These are phyloP conservation scores for Perca flavescens DNA, from an alignment of 2,113 vertebrate species.

Conservation along the genomic window DNA sequence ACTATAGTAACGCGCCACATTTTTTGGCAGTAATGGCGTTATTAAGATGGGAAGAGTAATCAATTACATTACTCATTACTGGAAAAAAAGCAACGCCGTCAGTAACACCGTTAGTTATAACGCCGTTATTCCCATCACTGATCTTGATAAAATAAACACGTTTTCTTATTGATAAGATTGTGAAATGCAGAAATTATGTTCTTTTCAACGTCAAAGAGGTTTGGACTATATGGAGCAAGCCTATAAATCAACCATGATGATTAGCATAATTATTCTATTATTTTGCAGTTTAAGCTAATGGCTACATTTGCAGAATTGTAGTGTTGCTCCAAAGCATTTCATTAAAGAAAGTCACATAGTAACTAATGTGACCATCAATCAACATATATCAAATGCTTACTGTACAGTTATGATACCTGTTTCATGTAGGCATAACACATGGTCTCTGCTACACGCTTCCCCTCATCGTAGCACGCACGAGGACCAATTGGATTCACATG, in stretches of 20 bases:
- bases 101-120: no score
- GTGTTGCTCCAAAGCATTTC: neutral
- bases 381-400: neutral
- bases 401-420: constrained; percentile 86
- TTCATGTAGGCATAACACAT: constrained; percentile 99
- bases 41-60: no score
- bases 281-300: neutral
- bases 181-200: no score
- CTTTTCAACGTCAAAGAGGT: neutral
- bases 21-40: no score
- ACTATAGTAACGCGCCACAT: no score
- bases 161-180: neutral
- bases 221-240: neutral
- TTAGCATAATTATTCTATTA: neutral
- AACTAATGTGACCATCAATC: neutral
- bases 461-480: constrained; percentile 98
- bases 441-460: constrained; percentile 96
- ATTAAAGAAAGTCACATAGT: neutral
- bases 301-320: neutral
- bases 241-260: neutral
- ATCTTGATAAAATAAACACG: neutral
- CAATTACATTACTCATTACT: no score
- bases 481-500: constrained; percentile 98
- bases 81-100: no score
- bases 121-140: no score